Conservation (phyloP, 2,888 invertebrate species). For the Sisyra nigra region DNA sequence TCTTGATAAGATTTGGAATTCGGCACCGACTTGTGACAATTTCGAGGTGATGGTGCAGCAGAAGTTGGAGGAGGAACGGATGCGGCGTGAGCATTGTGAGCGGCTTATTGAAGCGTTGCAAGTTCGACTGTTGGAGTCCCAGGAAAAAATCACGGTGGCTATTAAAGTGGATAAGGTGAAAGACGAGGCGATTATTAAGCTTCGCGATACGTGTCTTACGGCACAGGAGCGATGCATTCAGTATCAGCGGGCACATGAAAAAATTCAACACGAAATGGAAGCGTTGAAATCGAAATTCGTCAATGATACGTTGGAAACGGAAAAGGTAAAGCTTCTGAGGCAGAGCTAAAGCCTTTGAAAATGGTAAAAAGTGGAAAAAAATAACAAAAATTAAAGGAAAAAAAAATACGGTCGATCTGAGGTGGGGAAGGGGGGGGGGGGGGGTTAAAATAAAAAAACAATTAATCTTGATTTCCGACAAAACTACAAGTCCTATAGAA, state of each 20-base stretch:
- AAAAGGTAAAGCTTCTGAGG: too few species aligned
- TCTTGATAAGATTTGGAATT: constrained; percentile 4
- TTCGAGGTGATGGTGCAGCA: constrained; percentile 16
- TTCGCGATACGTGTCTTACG: constrained; percentile 45
- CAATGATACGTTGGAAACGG: neutral
- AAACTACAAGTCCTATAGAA: too few species aligned
- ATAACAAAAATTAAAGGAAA: too few species aligned
- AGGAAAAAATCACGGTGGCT: constrained; percentile 65
- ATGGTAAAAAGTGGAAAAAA: too few species aligned
- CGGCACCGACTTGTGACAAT: constrained; percentile 10
- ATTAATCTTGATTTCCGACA: too few species aligned
- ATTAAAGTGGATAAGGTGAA: constrained; percentile 61
- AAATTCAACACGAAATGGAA: constrained; percentile 18
- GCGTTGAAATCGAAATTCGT: constrained; percentile 21
- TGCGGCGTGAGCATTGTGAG: constrained; percentile 66
- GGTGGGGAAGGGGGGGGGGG: too few species aligned
- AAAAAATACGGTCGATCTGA: too few species aligned
- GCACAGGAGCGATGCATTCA: constrained; percentile 23
- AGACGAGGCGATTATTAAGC: constrained; percentile 47
- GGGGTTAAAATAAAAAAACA: too few species aligned
- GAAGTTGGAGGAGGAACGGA: constrained; percentile 58
- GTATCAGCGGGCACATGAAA: constrained; percentile 8
- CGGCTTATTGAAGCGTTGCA: constrained; percentile 58
- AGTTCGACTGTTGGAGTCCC: constrained; percentile 53
- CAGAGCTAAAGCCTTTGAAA: too few species aligned